These are phyloP conservation scores for Anseranas semipalmata DNA, from an alignment of 2,113 vertebrate species.

Conservation along the genomic window DNA sequence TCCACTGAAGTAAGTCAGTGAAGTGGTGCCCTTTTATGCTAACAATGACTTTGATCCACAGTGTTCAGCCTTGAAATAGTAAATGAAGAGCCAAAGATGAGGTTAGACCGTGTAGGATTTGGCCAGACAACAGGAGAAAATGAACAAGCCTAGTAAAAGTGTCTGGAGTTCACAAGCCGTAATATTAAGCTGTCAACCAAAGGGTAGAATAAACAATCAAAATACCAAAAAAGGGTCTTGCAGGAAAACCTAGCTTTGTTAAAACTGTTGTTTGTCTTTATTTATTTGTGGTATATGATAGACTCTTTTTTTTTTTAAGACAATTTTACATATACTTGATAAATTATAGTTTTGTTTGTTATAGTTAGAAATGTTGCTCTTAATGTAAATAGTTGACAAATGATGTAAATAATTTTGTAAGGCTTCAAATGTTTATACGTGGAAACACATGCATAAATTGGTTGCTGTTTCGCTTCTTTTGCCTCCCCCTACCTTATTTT, in stretches of 20 bases:
- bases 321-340: constrained; percentile 83
- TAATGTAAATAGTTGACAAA: constrained; percentile 85
- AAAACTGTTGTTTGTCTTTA: constrained; percentile 84
- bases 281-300: constrained; percentile 86
- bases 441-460: constrained; percentile 75
- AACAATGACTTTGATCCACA: constrained; percentile 20
- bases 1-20: neutral
- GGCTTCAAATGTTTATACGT: constrained; percentile 86
- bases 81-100: constrained; percentile 66
- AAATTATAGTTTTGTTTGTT: constrained; percentile 87
- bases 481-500: constrained; percentile 76
- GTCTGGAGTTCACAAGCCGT: constrained; percentile 74
- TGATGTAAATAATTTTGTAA: constrained; percentile 89
- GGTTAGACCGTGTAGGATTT: constrained; percentile 24
- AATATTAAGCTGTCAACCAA: constrained; percentile 80
- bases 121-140: constrained; percentile 44
- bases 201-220: constrained; percentile 77
- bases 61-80: constrained; percentile 66
- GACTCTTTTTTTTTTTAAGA: constrained; percentile 78
- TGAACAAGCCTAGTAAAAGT: constrained; percentile 46
- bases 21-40: constrained; percentile 33
- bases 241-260: constrained; percentile 80
- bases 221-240: constrained; percentile 82
- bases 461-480: constrained; percentile 84
- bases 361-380: constrained; percentile 79